A percentile compares a stretch with the other conserved stretches of the same genome.
These are phyloP conservation scores for Equus przewalskii DNA, from an alignment of 2,113 vertebrate species.

Conservation along the genomic window DNA sequence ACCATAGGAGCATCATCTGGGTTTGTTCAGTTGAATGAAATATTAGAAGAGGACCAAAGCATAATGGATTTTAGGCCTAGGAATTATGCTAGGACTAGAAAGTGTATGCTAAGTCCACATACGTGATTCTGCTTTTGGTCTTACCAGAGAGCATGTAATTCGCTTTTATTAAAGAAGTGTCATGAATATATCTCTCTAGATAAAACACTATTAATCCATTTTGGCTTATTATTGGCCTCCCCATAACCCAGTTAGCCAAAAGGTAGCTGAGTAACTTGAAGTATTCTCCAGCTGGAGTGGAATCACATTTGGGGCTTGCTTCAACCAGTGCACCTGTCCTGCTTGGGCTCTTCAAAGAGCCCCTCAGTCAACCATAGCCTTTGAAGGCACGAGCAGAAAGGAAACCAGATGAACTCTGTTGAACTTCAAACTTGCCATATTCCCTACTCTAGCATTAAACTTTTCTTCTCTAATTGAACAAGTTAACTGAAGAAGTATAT, in stretches of 20 bases:
- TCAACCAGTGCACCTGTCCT: background rate
- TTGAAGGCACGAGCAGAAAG: background rate
- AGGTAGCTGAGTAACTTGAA: slow-evolving; percentile 38
- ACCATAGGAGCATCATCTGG: background rate
- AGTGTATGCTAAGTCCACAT: background rate
- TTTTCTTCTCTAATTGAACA: slow-evolving; percentile 39
- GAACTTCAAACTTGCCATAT: slow-evolving; percentile 45
- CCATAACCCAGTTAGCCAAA: slow-evolving; percentile 12
- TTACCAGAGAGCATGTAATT: slow-evolving; percentile 20
- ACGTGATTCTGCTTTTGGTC: slow-evolving; percentile 39
- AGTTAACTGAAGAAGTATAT: slow-evolving; percentile 42
- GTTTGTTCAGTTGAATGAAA: background rate
- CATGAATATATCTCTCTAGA: slow-evolving; percentile 51
- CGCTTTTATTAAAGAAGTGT: slow-evolving; percentile 37
- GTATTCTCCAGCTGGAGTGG: slow-evolving; percentile 1
- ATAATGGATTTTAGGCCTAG: background rate
- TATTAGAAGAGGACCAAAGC: slow-evolving; percentile 47
- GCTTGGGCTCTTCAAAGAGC: slow-evolving; percentile 57
- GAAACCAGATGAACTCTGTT: slow-evolving; percentile 14
- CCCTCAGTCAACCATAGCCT: background rate
- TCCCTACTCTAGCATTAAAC: slow-evolving; percentile 32
- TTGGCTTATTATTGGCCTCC: slow-evolving; percentile 15
- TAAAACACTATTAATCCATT: slow-evolving; percentile 54
- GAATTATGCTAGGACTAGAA: background rate
- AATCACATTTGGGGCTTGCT: slow-evolving; percentile 4